phyloP scores from a whole-genome alignment of 2,888 invertebrate genomes.

The Nymphalis c-album region DNA sequence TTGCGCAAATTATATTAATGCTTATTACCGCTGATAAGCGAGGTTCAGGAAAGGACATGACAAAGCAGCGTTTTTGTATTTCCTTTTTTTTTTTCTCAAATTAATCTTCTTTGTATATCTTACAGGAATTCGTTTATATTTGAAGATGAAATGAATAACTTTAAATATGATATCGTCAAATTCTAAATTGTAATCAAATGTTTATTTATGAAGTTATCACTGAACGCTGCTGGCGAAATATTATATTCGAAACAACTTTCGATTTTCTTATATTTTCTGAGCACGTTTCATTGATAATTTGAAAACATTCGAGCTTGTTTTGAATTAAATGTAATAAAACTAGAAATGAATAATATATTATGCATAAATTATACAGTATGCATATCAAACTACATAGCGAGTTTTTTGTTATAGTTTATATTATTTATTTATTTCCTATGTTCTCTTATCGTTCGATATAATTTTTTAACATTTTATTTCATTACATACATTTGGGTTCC shows the following conservation, averaged over 20 bases:
- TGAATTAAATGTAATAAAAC: background rate
- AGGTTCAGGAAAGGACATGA: conserved; percentile 33
- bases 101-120: background rate
- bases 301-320: background rate
- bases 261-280: background rate
- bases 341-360: too few species aligned
- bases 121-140: conserved; percentile 4
- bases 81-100: background rate
- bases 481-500: too few species aligned
- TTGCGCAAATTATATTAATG: conserved; percentile 74
- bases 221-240: background rate
- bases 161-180: conserved; percentile 7
- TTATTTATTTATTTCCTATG: too few species aligned
- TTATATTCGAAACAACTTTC: background rate
- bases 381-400: too few species aligned
- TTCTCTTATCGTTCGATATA: too few species aligned
- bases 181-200: background rate
- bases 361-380: too few species aligned
- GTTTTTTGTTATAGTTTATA: too few species aligned
- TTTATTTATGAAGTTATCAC: background rate
- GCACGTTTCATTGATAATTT: background rate
- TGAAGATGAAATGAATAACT: background rate
- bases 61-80: conserved; percentile 14
- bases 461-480: too few species aligned
- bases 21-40: conserved; percentile 59